phyloP scores from a whole-genome alignment of 2,797 vertebrate genomes.

The Chiroxiphia lanceolata region DNA sequence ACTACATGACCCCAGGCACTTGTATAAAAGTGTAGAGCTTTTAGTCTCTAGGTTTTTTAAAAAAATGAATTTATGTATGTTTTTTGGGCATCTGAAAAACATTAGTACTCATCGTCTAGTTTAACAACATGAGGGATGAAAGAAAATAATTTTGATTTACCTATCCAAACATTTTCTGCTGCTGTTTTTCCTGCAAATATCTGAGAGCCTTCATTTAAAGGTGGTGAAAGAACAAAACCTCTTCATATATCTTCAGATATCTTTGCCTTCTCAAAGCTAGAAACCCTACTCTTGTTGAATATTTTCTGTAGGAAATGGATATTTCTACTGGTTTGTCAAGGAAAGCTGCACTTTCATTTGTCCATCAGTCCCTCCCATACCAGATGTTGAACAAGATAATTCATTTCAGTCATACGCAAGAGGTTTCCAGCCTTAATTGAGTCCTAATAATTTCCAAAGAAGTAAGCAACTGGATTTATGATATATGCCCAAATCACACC shows the following conservation, averaged over 20 bases:
- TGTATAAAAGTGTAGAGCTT: background rate
- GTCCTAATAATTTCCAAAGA: background rate
- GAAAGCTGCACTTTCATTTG: background rate
- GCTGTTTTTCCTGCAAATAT: background rate
- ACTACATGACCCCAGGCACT: background rate
- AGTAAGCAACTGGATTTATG: background rate
- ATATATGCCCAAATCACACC: fast-evolving
- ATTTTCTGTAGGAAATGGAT: background rate
- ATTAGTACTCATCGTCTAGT: background rate
- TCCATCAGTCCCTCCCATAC: background rate
- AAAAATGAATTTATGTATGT: background rate
- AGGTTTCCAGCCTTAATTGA: background rate
- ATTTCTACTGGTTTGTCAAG: background rate
- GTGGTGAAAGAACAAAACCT: background rate
- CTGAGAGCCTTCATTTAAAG: background rate
- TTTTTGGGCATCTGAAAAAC: background rate
- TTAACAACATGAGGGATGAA: background rate
- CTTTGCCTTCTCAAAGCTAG: background rate
- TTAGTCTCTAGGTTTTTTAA: background rate
- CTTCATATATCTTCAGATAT: background rate
- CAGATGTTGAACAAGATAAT: background rate
- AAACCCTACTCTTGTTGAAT: background rate
- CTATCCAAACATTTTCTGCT: background rate
- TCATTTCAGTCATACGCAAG: background rate
- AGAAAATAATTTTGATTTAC: background rate